phyloP scores from a whole-genome alignment of 2,888 invertebrate genomes.

The Alitta virens region DNA sequence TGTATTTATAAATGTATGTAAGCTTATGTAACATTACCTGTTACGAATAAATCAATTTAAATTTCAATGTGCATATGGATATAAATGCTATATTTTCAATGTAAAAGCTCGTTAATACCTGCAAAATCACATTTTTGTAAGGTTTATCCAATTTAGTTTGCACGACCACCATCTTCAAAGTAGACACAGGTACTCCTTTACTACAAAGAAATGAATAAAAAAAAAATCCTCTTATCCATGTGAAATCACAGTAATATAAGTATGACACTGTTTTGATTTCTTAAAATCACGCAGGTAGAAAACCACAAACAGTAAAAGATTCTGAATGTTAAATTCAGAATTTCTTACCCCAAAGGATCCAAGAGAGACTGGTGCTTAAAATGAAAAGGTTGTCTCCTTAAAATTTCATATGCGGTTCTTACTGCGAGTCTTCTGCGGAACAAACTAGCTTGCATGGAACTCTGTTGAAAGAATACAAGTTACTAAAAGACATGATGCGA shows the following conservation, averaged over 20 bases:
- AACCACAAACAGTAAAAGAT: too few species aligned
- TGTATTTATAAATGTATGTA: not conserved
- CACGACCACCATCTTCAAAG: constrained; percentile 6
- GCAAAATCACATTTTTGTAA: constrained; percentile 8
- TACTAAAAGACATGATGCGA: too few species aligned
- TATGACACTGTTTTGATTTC: too few species aligned
- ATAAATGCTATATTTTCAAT: too few species aligned
- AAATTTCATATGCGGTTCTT: constrained; percentile 50
- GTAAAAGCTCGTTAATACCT: constrained; percentile 3
- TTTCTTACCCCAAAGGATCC: constrained; percentile 14
- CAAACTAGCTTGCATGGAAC: constrained; percentile 51
- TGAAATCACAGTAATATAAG: too few species aligned
- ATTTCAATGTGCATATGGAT: too few species aligned
- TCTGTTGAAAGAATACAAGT: too few species aligned
- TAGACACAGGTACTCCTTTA: constrained; percentile 10
- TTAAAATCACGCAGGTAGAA: too few species aligned
- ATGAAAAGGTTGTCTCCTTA: constrained; percentile 25
- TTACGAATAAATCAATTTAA: too few species aligned
- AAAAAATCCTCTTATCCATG: not conserved
- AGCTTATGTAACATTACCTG: not conserved
- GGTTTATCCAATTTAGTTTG: constrained; percentile 3
- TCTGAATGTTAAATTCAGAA: too few species aligned
- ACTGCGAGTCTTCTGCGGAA: constrained; percentile 48
- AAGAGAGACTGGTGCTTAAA: constrained; percentile 18
- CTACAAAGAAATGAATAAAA: constrained; percentile 8